These are phyloP conservation scores for Gymnodraco acuticeps DNA, from an alignment of 2,797 vertebrate species.

Conservation along the genomic window DNA sequence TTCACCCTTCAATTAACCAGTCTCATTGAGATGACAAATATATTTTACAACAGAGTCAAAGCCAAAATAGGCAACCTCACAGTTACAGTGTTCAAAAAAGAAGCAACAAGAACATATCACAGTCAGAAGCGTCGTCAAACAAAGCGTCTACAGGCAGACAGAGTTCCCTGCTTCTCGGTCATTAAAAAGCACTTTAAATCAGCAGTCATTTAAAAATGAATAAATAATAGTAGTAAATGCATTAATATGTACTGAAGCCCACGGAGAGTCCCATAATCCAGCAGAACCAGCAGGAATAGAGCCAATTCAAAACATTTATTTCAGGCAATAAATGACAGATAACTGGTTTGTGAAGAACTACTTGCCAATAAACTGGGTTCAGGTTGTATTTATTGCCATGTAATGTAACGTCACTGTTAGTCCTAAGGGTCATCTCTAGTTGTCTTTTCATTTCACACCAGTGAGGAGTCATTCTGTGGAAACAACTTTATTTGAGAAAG, in stretches of 20 bases:
- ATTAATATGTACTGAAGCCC: neutral
- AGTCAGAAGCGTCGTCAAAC: no score
- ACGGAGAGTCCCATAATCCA: neutral
- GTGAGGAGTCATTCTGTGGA: slow-evolving; percentile 32
- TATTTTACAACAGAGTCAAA: no score
- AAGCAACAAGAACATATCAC: no score
- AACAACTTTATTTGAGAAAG: slow-evolving; percentile 42
- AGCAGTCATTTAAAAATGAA: neutral
- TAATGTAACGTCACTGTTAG: neutral
- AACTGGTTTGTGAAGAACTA: neutral
- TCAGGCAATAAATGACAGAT: neutral
- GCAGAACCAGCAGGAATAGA: neutral
- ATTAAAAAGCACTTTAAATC: no score
- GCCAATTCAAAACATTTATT: neutral
- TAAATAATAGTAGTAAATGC: neutral
- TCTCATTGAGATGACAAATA: no score
- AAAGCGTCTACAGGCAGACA: no score
- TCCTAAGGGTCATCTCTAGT: neutral
- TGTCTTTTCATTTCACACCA: slow-evolving; percentile 51
- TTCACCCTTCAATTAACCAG: no score
- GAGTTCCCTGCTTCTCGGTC: no score
- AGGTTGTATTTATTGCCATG: neutral
- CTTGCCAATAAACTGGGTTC: neutral
- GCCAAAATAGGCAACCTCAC: no score
- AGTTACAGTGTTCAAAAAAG: no score